Base-by-base conservation (phyloP, 2,888 invertebrate genomes). In the Empis stercorea region DNA sequence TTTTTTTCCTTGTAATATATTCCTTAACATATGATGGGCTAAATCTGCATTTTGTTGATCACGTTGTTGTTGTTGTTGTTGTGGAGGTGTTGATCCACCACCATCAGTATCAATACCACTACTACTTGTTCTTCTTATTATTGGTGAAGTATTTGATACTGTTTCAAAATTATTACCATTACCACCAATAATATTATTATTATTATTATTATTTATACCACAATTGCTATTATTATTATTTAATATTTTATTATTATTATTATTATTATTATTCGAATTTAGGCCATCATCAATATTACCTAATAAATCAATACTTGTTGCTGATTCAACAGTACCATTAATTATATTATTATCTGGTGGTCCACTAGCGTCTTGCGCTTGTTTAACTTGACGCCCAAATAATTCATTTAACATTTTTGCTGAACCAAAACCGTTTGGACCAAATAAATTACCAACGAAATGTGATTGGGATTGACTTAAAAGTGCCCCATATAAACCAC, bases 351-450 rank as follows among this genome's bases (percentile, higher is more conserved):
- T 72, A 48, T 59, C 59, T 58, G 75, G 71, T 54, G 72, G 54
- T 49, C 67, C 67, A 56, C 73, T 73, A 59, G 76, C 76, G 70
- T 77, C 76, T 59, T 74, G 73, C 56, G 75, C 82, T 68, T 80
- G 81, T 68, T 81, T 81, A 65, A 82, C 81, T 66, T 87, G 82
- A 58, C 88, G 78, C 58, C 86, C 86, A 61, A 88, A 77, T 56
- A 89, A 76, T 75, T 89, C 89, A 79, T 88, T 88, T 63, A 89
- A 80, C 88, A 89, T 88, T 72, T 88, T 89, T 65, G 85, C 83
- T 72, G 87, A 86, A 68, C 84, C 83, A 78, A 84, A 86, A 73
- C 86, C 85, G 74, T 78, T 78, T 66, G 84, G 82, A 65, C 81
- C 82, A 72, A 88, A 87, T 59, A 87, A 80, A 71, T 83, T 80